Base-by-base conservation (phyloP, 2,797 vertebrate species). In the Tachyglossus aculeatus region DNA sequence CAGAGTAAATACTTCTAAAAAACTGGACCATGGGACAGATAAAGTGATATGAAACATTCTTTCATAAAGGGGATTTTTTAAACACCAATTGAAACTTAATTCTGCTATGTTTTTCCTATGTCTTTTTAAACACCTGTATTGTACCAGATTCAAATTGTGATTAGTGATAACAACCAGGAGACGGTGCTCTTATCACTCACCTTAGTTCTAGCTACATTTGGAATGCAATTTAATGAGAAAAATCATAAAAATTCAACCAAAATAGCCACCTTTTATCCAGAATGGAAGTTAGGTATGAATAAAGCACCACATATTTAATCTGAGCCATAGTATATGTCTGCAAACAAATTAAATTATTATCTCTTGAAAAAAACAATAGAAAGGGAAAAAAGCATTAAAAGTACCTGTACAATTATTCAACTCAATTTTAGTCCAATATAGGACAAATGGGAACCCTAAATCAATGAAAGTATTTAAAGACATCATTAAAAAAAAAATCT, bases 121-220 rank as follows among this genome's bases (percentile, higher is more conserved):
- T n/a, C n/a, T n/a, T n/a, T n/a, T n/a, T n/a, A n/a, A 54, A 60
- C 43, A 56, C 18, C 37, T 33, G 50, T 12, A 41, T 5, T 15
- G 19, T 54, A 6, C 19, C 27, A 52, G 21, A 78, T 63, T 34
- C 53, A 47, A 71, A n/a, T 6, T 84, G 84, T 48, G 78, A 67
- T 86, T 60, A 63, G 56, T 18, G 60, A 64, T 77, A 83, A 51
- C 41, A 19, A 34, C 78, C 88, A 90, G 77, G 22, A 88, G 87
- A 84, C 83, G 87, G 88, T 36, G 40, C 22, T 48, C 40, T 52
- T 45, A 55, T 52, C 5, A 45, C 48, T 58, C 32, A 61, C 6
- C 57, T 43, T 2, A 51, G 22, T 5, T 19, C 18, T 59, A 19
- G 16, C 40, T 4, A 32, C 55, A 60, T 44, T 59, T 18, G 50